Evolutionary conservation across 2,797 vertebrate species (phyloP), one percentile per base, ranked within the genome.

Genomic region (Schizopygopsis malacanthus): DNA sequence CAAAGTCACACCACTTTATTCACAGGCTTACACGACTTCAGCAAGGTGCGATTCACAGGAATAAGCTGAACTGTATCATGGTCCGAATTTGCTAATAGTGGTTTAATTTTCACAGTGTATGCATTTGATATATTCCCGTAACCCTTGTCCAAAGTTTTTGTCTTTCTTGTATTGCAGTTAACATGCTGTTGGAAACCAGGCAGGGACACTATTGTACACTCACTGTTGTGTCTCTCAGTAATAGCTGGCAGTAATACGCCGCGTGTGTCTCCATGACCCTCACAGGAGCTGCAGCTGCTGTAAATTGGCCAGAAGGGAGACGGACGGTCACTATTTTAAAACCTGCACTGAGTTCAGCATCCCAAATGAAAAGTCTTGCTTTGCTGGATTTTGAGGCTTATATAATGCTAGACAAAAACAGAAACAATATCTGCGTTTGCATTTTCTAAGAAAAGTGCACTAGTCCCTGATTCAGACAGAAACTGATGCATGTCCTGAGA

Each of bases 251-350:
- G 54, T 59, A n/a, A 59, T 56, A 9, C 22, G 52, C 16, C 2
- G 18, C 16, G 6, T 54, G 52, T 47, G 43, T 33, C 28, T 72
- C 22, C n/a, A 2, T 73, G 47, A 37, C 16, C 28, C 47, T 54
- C 47, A 6, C 71, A 2, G 47, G 47, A 76, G 47, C 47, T 20
- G 33, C 50, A 1, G 73, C 6, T 39, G 11, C 18, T 13, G 73
- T 54, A 77, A 77, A 77, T 22, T 77, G 73, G 28, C 73, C 73
- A 54, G 33, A 77, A 52, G 73, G 73, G 50, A 77, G 37, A 56
- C 50, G 2, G 18, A 56, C 20, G 2, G 28, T 56, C 28, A 39
- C 50, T 77, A 77, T 77, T 56, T 77, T 77, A 77, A 76, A 56
- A 39, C 50, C 50, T 22, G 2, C 45, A 20, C 22, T 25, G 28